Evolutionary conservation across 1,140 invertebrate species (phyloP), one percentile per base, ranked within the genome.

Genomic region (Reticulitermes speratus): DNA sequence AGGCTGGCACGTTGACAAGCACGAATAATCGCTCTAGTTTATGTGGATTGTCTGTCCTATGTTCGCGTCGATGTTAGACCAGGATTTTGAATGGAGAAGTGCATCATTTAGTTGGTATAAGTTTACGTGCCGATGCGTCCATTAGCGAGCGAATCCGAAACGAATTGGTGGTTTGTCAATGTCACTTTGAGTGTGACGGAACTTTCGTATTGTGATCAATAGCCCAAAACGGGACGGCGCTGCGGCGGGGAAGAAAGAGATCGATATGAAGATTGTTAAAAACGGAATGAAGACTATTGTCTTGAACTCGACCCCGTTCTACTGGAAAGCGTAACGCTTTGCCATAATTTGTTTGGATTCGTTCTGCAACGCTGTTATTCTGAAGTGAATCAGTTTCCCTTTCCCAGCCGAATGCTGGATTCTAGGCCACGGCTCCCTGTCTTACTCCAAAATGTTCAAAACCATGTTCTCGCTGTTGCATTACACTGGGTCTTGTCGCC

Each of bases 401-500:
- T 52, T 84, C 83, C 83, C n/a, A 84, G 21, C 3, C 25, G 25
- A 30, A 30, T 84, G 86, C 85, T 86, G 86, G 85, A 87, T 88
- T 88, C 85, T 86, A 89, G 88, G 86, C 87, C 75, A 87, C 19
- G 52, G 45, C 14, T 21, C 52, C 14, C 5, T 6, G 1, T 55
- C 14, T 55, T 55, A 19, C 14, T 5, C 19, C 19, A 55, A 55
- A 16, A 21, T 16, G 14, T 55, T 19, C 19, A 16, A 21, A 55
- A 16, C 45, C 52, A 55, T 16, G 5, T 55, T 55, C 19, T 5
- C 19, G 0, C 19, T 55, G 52, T 21, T 55, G 14, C 19, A 55
- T 55, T 55, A 55, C 14, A 55, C 5, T 55, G 14, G 11, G 52
- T 16, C 16, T 16, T 21, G 16, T 55, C 19, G 1, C 19, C 3